Percentiles rank a stretch among this genome's conserved stretches.
Conservation (phyloP, 1,140 invertebrate genomes). For the Drosophila willistoni region DNA sequence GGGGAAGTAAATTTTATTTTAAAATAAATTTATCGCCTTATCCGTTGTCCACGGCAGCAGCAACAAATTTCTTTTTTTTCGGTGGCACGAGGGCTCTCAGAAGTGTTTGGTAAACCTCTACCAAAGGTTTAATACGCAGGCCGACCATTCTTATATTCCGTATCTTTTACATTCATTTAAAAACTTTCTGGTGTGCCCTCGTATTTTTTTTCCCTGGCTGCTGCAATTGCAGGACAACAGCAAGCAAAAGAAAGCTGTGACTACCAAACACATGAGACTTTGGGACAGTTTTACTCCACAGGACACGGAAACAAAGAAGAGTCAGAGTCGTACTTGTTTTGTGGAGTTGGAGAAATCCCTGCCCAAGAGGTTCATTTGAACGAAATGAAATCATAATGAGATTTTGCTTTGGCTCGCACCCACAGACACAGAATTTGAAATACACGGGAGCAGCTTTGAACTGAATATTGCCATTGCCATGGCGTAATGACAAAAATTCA, state of each 20-base stretch:
- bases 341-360: constrained; percentile 52
- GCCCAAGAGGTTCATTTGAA: constrained; percentile 76
- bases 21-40: constrained; percentile 82
- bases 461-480: constrained; percentile 61
- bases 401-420: constrained; percentile 74
- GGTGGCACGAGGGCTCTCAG: neutral
- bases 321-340: constrained; percentile 13
- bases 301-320: constrained; percentile 17
- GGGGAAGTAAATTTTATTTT: constrained; percentile 82
- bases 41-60: constrained; percentile 77
- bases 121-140: neutral
- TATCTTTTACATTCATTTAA: neutral
- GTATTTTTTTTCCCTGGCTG: constrained; percentile 29
- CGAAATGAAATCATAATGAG: constrained; percentile 83
- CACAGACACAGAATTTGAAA: neutral
- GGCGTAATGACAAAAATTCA: constrained; percentile 79
- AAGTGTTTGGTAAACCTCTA: neutral
- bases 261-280: constrained; percentile 64
- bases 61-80: constrained; percentile 17
- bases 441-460: constrained; percentile 24
- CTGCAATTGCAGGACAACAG: constrained; percentile 68
- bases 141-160: neutral
- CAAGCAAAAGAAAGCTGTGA: constrained; percentile 26
- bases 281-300: constrained; percentile 34
- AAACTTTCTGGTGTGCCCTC: neutral